Evolutionary conservation across 1,140 invertebrate genomes (phyloP).

Genomic region (Neodiprion lecontei): DNA sequence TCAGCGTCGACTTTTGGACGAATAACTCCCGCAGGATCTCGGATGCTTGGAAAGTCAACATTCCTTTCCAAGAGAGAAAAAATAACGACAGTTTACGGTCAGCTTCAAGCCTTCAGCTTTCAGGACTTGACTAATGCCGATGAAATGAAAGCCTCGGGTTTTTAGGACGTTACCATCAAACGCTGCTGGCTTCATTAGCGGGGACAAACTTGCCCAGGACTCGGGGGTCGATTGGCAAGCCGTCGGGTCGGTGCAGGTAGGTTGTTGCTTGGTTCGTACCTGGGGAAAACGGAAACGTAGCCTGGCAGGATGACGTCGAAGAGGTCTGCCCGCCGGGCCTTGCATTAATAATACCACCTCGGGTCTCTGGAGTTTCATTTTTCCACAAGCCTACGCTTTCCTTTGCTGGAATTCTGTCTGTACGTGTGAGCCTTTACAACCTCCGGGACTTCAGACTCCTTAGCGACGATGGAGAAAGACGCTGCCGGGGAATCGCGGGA

Average conservation of each 20-base stretch:
- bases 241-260: not conserved
- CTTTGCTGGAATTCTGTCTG: not conserved
- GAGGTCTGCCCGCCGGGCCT: not conserved
- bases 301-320: not conserved
- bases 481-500: no score
- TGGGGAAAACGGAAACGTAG: not conserved
- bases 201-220: not conserved
- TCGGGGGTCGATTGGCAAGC: not conserved
- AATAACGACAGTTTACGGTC: no score
- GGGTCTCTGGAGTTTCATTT: not conserved
- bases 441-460: not conserved
- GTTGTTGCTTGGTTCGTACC: not conserved
- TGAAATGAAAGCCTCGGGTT: no score
- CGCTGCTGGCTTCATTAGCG: not conserved
- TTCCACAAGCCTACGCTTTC: not conserved
- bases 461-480: no score
- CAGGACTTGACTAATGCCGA: no score
- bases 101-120: no score
- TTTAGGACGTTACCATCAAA: not conserved
- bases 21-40: no score
- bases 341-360: not conserved
- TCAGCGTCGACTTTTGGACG: no score
- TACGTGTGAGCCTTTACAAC: not conserved
- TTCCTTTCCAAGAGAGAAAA: no score
- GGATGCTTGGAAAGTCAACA: no score